phyloP scores from a whole-genome alignment of 2,797 vertebrate genomes.

The Lophius americanus region DNA sequence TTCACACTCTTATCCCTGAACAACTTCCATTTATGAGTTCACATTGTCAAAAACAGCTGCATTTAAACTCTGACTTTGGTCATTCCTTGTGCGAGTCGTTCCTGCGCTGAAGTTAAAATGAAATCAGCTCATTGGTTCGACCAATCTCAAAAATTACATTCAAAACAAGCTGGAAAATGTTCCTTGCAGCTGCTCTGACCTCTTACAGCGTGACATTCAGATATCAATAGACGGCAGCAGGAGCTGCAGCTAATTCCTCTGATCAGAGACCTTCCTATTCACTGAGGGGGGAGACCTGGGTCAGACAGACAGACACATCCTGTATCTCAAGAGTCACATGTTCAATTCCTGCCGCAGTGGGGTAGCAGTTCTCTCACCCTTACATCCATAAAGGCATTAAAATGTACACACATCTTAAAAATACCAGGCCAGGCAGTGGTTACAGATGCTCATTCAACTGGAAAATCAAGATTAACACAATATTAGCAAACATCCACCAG shows the following conservation, averaged over 20 bases:
- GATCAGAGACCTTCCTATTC: slow-evolving; percentile 41
- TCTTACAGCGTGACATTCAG: slow-evolving; percentile 60
- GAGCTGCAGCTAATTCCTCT: slow-evolving; percentile 56
- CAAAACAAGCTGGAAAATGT: slow-evolving; percentile 50
- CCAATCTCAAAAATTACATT: slow-evolving; percentile 53
- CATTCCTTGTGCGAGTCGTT: slow-evolving; percentile 18
- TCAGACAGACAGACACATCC: slow-evolving; percentile 5
- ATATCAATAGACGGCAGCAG: slow-evolving; percentile 61
- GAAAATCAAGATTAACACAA: slow-evolving; percentile 49
- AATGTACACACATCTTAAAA: slow-evolving; percentile 19
- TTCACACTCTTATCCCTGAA: too few species aligned
- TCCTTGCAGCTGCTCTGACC: slow-evolving; percentile 46
- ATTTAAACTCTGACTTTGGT: slow-evolving; percentile 36
- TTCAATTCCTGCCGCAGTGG: not conserved
- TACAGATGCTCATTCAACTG: slow-evolving; percentile 35
- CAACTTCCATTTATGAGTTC: too few species aligned
- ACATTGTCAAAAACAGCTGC: slow-evolving; percentile 10
- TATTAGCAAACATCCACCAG: slow-evolving; percentile 49
- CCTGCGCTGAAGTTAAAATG: slow-evolving; percentile 26
- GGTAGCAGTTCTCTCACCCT: not conserved
- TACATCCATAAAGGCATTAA: slow-evolving; percentile 8
- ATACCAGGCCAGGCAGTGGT: not conserved
- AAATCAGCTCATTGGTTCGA: slow-evolving; percentile 34
- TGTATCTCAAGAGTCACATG: slow-evolving; percentile 8
- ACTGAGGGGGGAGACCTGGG: slow-evolving; percentile 24